phyloP scores from a whole-genome alignment of 2,888 invertebrate species.

The Bugulina stolonifera region DNA sequence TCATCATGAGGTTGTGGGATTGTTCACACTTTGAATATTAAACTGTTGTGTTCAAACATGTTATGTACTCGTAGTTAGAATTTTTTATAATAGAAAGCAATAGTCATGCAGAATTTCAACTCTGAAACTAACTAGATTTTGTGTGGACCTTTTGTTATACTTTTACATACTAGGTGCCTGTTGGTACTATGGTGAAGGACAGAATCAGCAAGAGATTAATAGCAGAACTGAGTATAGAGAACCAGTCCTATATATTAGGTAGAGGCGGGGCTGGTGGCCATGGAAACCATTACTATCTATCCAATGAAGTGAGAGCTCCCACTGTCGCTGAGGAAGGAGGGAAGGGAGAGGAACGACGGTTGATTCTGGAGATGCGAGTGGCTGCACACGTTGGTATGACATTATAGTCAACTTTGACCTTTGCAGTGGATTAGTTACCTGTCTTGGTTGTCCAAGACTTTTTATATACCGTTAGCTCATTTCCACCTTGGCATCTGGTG shows the following conservation, averaged over 20 bases:
- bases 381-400: constrained; percentile 81
- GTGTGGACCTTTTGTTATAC: no score
- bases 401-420: not conserved
- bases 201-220: constrained; percentile 54
- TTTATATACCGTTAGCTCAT: no score
- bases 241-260: constrained; percentile 82
- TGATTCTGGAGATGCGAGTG: constrained; percentile 72
- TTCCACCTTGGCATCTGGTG: no score
- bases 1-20: no score
- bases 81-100: no score
- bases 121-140: no score
- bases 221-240: constrained; percentile 64
- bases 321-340: constrained; percentile 81
- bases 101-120: no score
- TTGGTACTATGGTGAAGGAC: constrained; percentile 69
- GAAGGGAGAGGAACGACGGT: constrained; percentile 63
- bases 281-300: constrained; percentile 86
- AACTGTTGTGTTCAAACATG: no score
- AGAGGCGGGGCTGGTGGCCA: constrained; percentile 92
- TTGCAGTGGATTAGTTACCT: not conserved
- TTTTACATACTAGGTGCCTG: constrained; percentile 75
- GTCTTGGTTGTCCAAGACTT: no score
- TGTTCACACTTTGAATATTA: no score
- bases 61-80: no score
- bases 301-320: constrained; percentile 72